Percentiles rank a stretch among this genome's conserved stretches.
phyloP scores from a whole-genome alignment of 2,113 vertebrate genomes.

The Phalacrocorax carbo region DNA sequence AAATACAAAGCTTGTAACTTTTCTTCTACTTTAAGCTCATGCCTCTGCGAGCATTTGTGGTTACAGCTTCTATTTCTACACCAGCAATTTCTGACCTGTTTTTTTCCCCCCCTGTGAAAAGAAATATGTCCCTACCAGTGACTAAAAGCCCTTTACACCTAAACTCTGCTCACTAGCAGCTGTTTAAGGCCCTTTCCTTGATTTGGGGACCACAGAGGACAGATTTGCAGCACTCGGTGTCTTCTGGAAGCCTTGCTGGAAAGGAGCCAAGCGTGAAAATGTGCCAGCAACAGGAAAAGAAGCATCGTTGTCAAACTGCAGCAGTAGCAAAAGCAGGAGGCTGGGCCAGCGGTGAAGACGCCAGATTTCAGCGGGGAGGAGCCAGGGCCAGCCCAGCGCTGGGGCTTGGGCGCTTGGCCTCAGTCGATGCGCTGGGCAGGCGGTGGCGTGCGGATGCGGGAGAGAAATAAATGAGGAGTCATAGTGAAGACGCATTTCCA shows the following conservation, averaged over 20 bases:
- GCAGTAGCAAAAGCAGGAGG: not conserved
- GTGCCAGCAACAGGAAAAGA: not conserved
- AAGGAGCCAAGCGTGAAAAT: fast-evolving
- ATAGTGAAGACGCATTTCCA: not conserved
- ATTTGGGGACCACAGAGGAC: not conserved
- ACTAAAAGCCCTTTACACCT: not conserved
- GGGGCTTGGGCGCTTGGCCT: not conserved
- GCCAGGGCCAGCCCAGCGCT: not conserved
- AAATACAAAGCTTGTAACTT: not conserved
- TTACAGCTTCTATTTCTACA: constrained; percentile 29
- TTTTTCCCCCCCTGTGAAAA: not conserved
- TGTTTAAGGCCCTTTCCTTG: not conserved
- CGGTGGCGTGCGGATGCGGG: not conserved
- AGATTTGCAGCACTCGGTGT: not conserved
- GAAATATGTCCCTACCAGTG: not conserved
- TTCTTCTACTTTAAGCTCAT: not conserved
- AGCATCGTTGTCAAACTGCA: not conserved
- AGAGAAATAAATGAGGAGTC: constrained; percentile 4
- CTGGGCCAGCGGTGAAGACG: constrained; percentile 17
- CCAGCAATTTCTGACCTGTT: not conserved
- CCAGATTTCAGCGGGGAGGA: constrained; percentile 39
- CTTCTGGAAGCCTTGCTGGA: not conserved
- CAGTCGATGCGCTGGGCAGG: not conserved
- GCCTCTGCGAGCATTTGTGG: not conserved
- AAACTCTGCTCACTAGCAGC: not conserved